Base-by-base conservation (phyloP, 2,797 vertebrate genomes). In the Kryptolebias ocellatus region DNA sequence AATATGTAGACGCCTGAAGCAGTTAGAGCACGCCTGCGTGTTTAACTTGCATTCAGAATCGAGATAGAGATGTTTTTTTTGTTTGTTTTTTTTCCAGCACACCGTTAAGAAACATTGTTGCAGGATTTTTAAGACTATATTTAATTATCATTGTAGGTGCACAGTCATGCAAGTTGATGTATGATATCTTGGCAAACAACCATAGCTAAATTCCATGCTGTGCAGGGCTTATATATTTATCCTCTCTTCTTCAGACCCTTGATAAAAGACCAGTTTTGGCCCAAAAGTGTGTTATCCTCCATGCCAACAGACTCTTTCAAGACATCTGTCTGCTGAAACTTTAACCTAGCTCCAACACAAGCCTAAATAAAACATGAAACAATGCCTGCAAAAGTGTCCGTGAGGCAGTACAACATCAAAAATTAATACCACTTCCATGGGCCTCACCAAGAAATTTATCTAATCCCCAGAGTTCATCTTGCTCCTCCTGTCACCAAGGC, bases 341-440 rank as follows among this genome's bases (percentile, higher is more conserved):
- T 93, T 90, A 91, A 93, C 86, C 81, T 70, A 52, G 71, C 83
- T 88, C 83, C 83, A 83, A 89, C 68, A 73, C 83, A 71, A 24
- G 62, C 76, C 83, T 94, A 88, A 94, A 94, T 94, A 92, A 93
- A 94, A 94, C 90, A 94, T 94, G 84, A 89, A 93, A 92, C 87
- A 91, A 91, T 92, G 87, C 82, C 80, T 77, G 82, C 82, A 80
- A 91, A 90, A 92, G 90, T 81, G 87, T 90, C 82, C 84, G 76
- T 72, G 81, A 90, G 89, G 66, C 83, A 76, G 83, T 86, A 72
- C 46, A 69, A 72, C 85, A 93, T 93, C 83, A 93, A 94, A 93
- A 89, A 94, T 93, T 90, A 74, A 94, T 92, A 85, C 60, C 53
- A 70, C 82, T 82, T 91, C 85, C 37, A 59, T 66, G 64, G 91